phyloP scores from a whole-genome alignment of 2,888 invertebrate species.

The Macropis europaea region DNA sequence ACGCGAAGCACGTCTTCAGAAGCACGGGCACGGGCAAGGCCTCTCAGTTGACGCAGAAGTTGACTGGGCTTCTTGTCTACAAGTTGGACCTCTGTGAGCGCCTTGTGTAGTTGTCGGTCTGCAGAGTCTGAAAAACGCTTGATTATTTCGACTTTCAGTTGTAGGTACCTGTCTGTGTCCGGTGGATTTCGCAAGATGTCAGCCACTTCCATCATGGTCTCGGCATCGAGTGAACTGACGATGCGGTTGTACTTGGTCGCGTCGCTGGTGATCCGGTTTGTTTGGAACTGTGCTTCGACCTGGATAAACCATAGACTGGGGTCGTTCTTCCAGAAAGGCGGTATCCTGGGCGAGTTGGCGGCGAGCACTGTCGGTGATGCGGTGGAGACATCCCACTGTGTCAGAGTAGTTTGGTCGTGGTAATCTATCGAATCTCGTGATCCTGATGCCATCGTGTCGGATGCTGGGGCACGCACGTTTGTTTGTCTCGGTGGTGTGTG shows the following conservation, averaged over 20 bases:
- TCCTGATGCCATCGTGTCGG: no score
- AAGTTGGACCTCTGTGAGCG: neutral
- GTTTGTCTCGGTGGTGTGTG: no score
- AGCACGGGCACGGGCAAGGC: neutral
- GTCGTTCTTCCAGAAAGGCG: neutral
- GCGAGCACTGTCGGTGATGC: no score
- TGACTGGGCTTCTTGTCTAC: no score
- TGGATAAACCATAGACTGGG: slow-evolving; percentile 20
- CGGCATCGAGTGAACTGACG: slow-evolving; percentile 1
- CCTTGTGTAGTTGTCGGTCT: neutral
- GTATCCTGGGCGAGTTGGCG: no score
- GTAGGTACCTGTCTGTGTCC: slow-evolving; percentile 9
- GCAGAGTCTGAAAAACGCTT: neutral
- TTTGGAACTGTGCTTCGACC: slow-evolving; percentile 15
- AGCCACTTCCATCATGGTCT: slow-evolving; percentile 5
- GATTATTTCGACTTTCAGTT: neutral
- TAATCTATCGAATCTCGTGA: no score
- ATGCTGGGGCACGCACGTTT: no score
- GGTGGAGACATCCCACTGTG: no score
- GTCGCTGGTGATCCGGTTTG: neutral
- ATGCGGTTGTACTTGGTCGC: slow-evolving; percentile 8
- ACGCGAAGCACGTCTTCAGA: slow-evolving; percentile 36
- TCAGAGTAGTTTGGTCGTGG: no score
- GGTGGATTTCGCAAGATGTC: slow-evolving; percentile 23
- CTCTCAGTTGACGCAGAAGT: no score